Evolutionary conservation across 2,113 vertebrate species (phyloP), one percentile per base, ranked within the genome.

Genomic region (Thymallus thymallus): DNA sequence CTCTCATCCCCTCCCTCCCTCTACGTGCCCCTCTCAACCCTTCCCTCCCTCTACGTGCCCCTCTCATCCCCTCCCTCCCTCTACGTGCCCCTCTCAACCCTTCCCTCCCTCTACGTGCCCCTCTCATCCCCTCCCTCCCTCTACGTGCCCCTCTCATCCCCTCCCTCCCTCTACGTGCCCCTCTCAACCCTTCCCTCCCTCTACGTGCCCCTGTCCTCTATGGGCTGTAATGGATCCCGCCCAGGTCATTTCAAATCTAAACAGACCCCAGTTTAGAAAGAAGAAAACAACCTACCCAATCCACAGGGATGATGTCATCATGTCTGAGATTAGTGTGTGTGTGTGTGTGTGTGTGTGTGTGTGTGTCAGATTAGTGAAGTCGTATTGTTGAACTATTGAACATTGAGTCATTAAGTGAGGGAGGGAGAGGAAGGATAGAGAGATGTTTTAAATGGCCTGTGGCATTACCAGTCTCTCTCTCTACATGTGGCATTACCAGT

Each of bases 291-390:
- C 2, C 41, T 45, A 45, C 46, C 46, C 48, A 86, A 86, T 89
- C 87, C 88, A 88, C 80, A 86, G 85, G 72, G 89, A 87, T 94
- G 93, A 94, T 92, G 91, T 94, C 92, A 94, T 94, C 91, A 94
- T 92, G 73, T 81, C 77, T 84, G 29, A 67, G 87, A 82, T 45
- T 26, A 51, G 7, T 51, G 24, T 63, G 58, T 62, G 20, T 72
- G 72, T 68, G 22, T 64, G 58, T 69, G 76, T 61, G 16, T 68
- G 45, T 13, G 76, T 70, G 73, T 70, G 63, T 82, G 86, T 75
- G 81, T 77, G 69, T 78, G 82, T 89, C 76, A 79, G 75, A 86
- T 89, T 73, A 78, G 74, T 70, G 64, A 51, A 35, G 51, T 80
- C 22, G 69, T 80, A 78, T 85, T 82, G 84, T 87, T 88, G 51